Evolutionary conservation across 2,113 vertebrate species (phyloP), one percentile per base, ranked within the genome.

Genomic region (Sceloporus tristichus): DNA sequence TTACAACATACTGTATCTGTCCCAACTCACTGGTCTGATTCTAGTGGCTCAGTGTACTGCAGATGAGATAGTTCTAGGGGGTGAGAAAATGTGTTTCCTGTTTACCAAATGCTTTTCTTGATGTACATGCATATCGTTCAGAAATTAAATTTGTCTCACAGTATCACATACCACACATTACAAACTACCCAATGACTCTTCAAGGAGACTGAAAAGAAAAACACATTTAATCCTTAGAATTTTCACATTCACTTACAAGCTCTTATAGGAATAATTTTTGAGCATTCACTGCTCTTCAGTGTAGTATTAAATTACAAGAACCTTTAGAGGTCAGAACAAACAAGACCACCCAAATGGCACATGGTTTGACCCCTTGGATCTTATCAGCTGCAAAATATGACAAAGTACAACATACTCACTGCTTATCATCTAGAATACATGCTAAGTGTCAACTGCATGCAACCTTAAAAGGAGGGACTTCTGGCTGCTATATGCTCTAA

Each of bases 201-300:
- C 79, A 94, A 92, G 84, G 74, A 92, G 79, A 71, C 4, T 62
- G 87, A 54, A 82, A 18, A 48, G 68, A 87, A 70, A 93, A 89
- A 88, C 1, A 71, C 0, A 87, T 88, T 89, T 88, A 65, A 93
- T 85, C 83, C 85, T 40, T 56, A 90, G 82, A 40, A 81, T 77
- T 85, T 91, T 59, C 80, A 92, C 62, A 40, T 0, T 0, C 0
- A 81, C 81, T 56, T 85, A 23, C 70, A 92, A 82, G 62, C 13
- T 85, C 53, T 81, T 48, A 14, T 5, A 6, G 23, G 73, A 82
- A 65, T 54, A 54, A n/a, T 42, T 81, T 84, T 85, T 25, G 59
- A 82, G 66, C 18, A 82, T 5, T 5, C 34, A 89, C 2, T 18
- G 5, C 34, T 25, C 1, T 10, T 74, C 25, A 75, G 42, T 0